These are phyloP conservation scores for Clarias platycephalus DNA, from an alignment of 2,797 vertebrate genomes.

Conservation along the genomic window DNA sequence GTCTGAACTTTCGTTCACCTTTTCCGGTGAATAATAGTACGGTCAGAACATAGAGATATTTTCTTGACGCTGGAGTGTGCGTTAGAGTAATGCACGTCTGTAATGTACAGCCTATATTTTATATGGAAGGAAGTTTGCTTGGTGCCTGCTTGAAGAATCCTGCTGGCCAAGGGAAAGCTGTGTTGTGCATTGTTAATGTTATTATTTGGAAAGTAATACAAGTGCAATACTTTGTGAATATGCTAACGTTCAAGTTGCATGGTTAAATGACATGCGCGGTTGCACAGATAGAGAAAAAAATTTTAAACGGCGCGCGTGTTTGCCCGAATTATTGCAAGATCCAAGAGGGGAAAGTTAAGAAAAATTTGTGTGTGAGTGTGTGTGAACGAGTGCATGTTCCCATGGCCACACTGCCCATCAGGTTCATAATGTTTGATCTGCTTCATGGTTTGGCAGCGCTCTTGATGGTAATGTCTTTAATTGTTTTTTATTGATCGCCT, in stretches of 20 bases:
- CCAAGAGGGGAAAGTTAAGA: not conserved
- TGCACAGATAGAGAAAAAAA: not conserved
- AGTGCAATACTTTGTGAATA: not conserved
- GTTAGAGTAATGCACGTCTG: not conserved
- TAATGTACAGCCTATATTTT: not conserved
- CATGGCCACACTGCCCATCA: conserved; percentile 70
- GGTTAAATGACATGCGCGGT: not conserved
- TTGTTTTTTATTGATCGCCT: conserved; percentile 77
- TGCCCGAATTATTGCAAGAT: not conserved
- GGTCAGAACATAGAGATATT: conserved; percentile 6
- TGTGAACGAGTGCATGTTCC: conserved; percentile 36
- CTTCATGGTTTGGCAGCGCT: conserved; percentile 66
- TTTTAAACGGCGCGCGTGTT: not conserved
- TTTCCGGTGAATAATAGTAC: conserved; percentile 40
- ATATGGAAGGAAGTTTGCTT: conserved; percentile 3
- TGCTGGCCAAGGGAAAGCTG: not conserved
- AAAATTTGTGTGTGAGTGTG: not conserved
- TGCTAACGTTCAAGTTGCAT: not conserved
- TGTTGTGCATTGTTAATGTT: not conserved
- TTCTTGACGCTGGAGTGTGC: conserved; percentile 13
- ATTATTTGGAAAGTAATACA: not conserved
- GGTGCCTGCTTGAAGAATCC: conserved; percentile 13
- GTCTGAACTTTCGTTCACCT: conserved; percentile 49
- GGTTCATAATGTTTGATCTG: conserved; percentile 66
- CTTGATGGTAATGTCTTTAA: conserved; percentile 80